These are phyloP conservation scores for Hoplias malabaricus DNA, from an alignment of 2,113 vertebrate genomes.

Conservation along the genomic window DNA sequence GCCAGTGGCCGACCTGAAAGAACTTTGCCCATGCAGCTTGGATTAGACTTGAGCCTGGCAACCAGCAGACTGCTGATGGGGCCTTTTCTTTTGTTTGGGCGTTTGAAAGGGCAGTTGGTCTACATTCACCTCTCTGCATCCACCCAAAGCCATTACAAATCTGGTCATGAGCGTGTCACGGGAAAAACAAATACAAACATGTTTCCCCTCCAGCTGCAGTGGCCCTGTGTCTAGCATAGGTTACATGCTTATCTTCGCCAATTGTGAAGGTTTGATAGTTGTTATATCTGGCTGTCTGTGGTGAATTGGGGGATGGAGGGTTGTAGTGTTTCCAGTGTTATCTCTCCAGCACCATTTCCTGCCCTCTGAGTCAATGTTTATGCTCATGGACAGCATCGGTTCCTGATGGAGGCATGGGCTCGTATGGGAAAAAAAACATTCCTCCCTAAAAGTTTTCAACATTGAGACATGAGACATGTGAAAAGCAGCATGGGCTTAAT, in stretches of 20 bases:
- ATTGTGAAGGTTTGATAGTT: neutral
- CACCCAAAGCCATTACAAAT: slow-evolving; percentile 20
- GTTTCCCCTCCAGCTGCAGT: neutral
- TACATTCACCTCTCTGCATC: slow-evolving; percentile 27
- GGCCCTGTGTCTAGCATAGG: slow-evolving; percentile 6
- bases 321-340: slow-evolving; percentile 12
- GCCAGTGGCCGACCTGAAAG: slow-evolving; percentile 62
- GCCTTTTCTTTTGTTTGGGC: slow-evolving; percentile 68
- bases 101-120: slow-evolving; percentile 54
- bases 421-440: slow-evolving; percentile 10
- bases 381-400: neutral
- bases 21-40: slow-evolving; percentile 58
- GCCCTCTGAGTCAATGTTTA: slow-evolving; percentile 45
- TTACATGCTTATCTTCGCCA: slow-evolving; percentile 7
- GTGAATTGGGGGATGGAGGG: neutral
- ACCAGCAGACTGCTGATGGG: slow-evolving; percentile 69
- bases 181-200: slow-evolving; percentile 29
- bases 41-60: slow-evolving; percentile 66
- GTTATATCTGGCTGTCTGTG: slow-evolving; percentile 11
- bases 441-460: neutral
- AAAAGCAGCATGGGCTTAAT: neutral
- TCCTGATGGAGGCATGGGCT: slow-evolving; percentile 15
- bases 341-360: slow-evolving; percentile 38
- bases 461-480: neutral
- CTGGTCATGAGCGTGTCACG: slow-evolving; percentile 17